A percentile compares a stretch with the other conserved stretches of the same genome.
Evolutionary conservation across 1,140 invertebrate genomes (phyloP).

Genomic region (Drosophila sproati): DNA sequence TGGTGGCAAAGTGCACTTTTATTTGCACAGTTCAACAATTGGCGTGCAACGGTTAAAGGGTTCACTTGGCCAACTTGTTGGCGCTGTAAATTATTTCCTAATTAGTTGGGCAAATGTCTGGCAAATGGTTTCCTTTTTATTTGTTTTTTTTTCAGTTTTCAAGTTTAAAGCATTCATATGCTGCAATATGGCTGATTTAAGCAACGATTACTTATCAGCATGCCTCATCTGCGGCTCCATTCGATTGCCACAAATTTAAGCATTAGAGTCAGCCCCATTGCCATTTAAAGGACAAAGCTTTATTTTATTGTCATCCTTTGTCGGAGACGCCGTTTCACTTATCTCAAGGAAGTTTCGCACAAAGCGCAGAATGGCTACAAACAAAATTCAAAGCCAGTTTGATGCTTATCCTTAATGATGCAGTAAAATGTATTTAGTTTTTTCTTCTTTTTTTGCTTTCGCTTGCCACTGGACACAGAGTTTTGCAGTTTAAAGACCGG

Average conservation of each 20-base stretch:
- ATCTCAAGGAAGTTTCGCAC: conserved; percentile 61
- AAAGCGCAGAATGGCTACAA: conserved; percentile 56
- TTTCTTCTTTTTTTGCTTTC: conserved; percentile 1
- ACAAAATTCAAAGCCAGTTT: conserved; percentile 73
- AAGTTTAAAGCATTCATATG: neutral
- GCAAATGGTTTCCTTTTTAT: conserved; percentile 1
- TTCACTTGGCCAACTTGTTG: conserved; percentile 64
- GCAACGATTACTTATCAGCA: conserved; percentile 12
- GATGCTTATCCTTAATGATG: conserved; percentile 83
- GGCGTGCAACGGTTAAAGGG: conserved; percentile 52
- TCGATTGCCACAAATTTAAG: conserved; percentile 51
- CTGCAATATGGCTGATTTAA: neutral
- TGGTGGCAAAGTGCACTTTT: conserved; percentile 54
- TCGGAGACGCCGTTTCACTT: conserved; percentile 34
- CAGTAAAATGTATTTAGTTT: conserved; percentile 63
- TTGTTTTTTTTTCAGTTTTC: neutral
- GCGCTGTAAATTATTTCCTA: conserved; percentile 72
- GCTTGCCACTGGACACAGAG: conserved; percentile 21
- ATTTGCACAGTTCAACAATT: conserved; percentile 51
- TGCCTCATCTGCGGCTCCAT: conserved; percentile 35
- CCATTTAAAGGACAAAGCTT: conserved; percentile 40
- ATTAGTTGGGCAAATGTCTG: conserved; percentile 50
- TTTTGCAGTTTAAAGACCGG: conserved; percentile 39
- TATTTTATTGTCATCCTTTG: conserved; percentile 44
- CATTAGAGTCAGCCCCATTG: conserved; percentile 23